Evolutionary conservation across 2,113 vertebrate genomes (phyloP).

Genomic region (Rhinolophus ferrumequinum): DNA sequence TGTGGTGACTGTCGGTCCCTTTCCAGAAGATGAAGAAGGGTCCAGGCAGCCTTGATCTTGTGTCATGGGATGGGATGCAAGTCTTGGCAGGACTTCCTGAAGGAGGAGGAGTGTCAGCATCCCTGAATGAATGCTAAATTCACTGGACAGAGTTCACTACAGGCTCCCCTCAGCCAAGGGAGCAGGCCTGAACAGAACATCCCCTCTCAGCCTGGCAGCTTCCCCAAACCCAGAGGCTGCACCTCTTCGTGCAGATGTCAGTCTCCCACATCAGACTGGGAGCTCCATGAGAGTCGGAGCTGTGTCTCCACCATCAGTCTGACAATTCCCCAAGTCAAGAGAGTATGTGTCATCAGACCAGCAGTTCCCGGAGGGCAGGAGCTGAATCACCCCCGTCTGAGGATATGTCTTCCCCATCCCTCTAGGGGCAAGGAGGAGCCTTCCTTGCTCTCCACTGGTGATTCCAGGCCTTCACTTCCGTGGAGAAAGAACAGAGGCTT

Average conservation of each 20-base stretch:
- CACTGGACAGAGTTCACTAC: neutral
- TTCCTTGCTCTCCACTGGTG: fast-evolving
- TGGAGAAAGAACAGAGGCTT: neutral
- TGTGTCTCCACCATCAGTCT: neutral
- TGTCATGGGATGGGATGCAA: neutral
- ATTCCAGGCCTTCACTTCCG: neutral
- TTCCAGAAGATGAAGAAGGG: neutral
- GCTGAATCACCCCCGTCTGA: neutral
- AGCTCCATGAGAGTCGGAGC: fast-evolving
- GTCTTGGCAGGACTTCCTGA: neutral
- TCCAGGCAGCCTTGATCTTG: fast-evolving
- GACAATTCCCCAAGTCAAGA: fast-evolving
- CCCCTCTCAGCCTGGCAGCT: neutral
- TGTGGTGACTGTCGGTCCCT: neutral
- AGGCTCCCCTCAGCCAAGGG: neutral
- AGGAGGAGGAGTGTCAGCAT: neutral
- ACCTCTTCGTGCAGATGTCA: fast-evolving
- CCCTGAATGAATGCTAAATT: neutral
- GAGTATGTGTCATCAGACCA: fast-evolving
- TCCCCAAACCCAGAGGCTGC: neutral
- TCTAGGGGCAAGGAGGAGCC: too few species aligned
- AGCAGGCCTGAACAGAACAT: fast-evolving
- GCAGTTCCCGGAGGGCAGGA: neutral
- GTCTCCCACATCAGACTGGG: neutral
- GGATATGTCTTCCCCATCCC: fast-evolving